phyloP scores from a whole-genome alignment of 2,797 vertebrate species.

The Cryptoblepharus egeriae region DNA sequence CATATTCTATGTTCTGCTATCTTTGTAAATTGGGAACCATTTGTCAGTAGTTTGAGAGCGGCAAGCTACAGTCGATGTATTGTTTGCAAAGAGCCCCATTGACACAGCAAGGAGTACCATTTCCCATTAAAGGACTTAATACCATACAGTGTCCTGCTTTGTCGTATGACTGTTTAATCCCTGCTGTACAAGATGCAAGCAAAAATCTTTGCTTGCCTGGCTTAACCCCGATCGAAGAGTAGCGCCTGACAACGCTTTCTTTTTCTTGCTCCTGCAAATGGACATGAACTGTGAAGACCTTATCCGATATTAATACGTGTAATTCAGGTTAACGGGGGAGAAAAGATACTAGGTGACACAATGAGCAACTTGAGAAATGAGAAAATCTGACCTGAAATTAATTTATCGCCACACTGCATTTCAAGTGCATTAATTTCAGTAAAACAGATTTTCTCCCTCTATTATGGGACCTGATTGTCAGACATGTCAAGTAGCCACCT shows the following conservation, averaged over 20 bases:
- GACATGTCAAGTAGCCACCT: neutral
- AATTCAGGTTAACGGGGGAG: conserved; percentile 49
- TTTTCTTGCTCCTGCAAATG: conserved; percentile 45
- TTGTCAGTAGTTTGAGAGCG: conserved; percentile 5
- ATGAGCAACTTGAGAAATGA: conserved; percentile 60
- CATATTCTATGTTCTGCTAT: conserved; percentile 1
- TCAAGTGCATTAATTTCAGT: conserved; percentile 60
- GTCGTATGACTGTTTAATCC: conserved; percentile 37
- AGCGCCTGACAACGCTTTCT: conserved; percentile 35
- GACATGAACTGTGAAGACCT: conserved; percentile 62
- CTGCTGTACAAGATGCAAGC: conserved; percentile 18
- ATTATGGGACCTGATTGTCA: conserved; percentile 5
- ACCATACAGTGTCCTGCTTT: conserved; percentile 19
- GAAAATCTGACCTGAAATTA: conserved; percentile 66
- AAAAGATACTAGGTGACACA: conserved; percentile 41
- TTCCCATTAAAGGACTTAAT: neutral
- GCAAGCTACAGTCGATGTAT: accelerated
- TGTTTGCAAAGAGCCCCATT: conserved; percentile 13
- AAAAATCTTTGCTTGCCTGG: conserved; percentile 33
- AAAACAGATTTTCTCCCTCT: conserved; percentile 46
- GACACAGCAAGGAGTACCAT: neutral
- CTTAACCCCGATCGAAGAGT: conserved; percentile 42
- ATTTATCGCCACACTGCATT: conserved; percentile 58
- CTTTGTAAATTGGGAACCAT: neutral
- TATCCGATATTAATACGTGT: conserved; percentile 64